A percentile compares a stretch with the other conserved stretches of the same genome.
Conservation (phyloP, 2,888 invertebrate genomes). For the Argyra leucocephala region DNA sequence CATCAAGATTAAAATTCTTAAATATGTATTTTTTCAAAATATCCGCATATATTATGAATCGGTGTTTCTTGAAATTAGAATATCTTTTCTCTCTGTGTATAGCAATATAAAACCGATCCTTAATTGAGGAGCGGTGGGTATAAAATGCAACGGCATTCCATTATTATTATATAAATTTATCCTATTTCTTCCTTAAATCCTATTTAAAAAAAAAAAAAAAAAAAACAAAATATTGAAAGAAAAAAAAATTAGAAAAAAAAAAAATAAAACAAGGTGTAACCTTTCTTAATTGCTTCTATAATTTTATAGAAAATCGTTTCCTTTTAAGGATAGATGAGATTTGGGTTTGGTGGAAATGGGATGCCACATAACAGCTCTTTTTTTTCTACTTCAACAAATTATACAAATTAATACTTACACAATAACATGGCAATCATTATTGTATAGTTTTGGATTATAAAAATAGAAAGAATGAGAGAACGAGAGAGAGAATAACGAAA, state of each 20-base stretch:
- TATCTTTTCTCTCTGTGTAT: too few species aligned
- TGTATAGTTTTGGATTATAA: neutral
- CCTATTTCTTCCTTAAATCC: neutral
- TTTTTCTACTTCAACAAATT: neutral
- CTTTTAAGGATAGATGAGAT: neutral
- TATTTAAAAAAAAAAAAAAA: neutral
- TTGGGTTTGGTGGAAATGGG: too few species aligned
- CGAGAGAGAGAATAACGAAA: neutral
- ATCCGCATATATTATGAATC: too few species aligned
- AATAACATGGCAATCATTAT: neutral
- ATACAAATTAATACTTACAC: neutral
- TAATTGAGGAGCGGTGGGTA: neutral
- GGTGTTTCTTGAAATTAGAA: too few species aligned
- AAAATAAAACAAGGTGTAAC: too few species aligned
- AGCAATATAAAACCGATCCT: neutral
- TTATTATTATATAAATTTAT: too few species aligned
- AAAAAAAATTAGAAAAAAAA: neutral
- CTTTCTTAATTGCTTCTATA: neutral
- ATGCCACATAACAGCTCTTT: too few species aligned
- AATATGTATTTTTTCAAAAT: too few species aligned
- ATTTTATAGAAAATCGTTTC: neutral
- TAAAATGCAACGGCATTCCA: neutral
- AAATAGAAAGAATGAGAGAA: neutral
- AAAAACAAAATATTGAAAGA: neutral
- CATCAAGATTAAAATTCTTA: too few species aligned